These are phyloP conservation scores for Pasiphila rectangulata DNA, from an alignment of 2,888 invertebrate genomes.

Conservation along the genomic window DNA sequence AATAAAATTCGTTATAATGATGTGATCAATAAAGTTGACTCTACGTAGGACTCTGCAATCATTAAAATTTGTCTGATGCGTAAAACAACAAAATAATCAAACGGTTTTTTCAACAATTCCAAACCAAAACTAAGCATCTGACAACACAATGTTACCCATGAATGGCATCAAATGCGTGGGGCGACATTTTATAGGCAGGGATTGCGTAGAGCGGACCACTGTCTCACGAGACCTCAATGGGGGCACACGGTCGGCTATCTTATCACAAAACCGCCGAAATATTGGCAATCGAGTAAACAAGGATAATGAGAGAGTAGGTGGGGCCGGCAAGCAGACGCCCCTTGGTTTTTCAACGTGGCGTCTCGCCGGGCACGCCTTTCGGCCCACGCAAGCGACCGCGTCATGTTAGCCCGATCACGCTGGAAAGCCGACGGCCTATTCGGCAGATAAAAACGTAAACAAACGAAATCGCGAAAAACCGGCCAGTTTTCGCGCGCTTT, in stretches of 20 bases:
- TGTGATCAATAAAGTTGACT: too few relatives aligned
- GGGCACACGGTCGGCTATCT: slow-evolving; percentile 64
- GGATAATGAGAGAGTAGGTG: slow-evolving; percentile 78
- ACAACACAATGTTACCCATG: slow-evolving; percentile 60
- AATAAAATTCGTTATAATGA: too few relatives aligned
- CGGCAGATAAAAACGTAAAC: slow-evolving; percentile 56
- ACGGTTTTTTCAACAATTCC: slow-evolving; percentile 29
- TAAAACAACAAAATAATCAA: neutral
- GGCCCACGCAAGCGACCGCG: slow-evolving; percentile 62
- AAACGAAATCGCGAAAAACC: slow-evolving; percentile 47
- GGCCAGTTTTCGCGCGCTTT: slow-evolving; percentile 29
- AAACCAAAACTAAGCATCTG: slow-evolving; percentile 41
- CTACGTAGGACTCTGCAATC: neutral
- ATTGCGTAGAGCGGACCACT: slow-evolving; percentile 67
- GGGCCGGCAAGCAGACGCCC: slow-evolving; percentile 70
- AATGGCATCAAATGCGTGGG: slow-evolving; percentile 68
- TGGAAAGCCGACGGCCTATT: slow-evolving; percentile 66
- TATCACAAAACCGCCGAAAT: slow-evolving; percentile 68
- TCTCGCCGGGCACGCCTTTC: slow-evolving; percentile 77
- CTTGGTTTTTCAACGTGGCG: slow-evolving; percentile 68
- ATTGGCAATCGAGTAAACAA: slow-evolving; percentile 73
- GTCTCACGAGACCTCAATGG: slow-evolving; percentile 71
- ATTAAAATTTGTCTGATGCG: neutral
- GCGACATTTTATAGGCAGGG: slow-evolving; percentile 75
- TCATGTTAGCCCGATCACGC: slow-evolving; percentile 46